Conservation (phyloP, 2,113 vertebrate genomes). For the Taxidea taxus region DNA sequence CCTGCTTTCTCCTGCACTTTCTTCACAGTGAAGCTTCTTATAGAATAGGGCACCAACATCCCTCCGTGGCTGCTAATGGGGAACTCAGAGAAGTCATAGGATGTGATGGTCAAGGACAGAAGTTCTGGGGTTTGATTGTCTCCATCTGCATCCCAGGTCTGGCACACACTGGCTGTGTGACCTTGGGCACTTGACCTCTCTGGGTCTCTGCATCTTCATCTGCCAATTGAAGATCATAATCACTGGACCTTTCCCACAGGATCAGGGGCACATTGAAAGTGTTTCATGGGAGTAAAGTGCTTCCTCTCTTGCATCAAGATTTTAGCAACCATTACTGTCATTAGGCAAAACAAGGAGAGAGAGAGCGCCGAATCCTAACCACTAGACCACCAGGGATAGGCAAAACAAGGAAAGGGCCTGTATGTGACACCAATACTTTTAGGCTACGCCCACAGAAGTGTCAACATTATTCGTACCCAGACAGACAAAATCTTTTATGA, state of each 20-base stretch:
- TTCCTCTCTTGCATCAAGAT: background rate
- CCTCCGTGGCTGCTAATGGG: accelerated
- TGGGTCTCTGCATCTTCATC: background rate
- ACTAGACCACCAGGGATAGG: too few species aligned
- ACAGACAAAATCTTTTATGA: background rate
- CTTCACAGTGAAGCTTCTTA: background rate
- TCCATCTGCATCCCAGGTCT: background rate
- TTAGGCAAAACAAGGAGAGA: background rate
- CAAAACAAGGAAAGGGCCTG: background rate
- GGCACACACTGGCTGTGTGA: background rate
- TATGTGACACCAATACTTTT: background rate
- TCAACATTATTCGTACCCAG: background rate
- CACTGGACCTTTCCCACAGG: background rate
- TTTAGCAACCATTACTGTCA: background rate
- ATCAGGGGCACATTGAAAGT: background rate
- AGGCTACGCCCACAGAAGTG: background rate
- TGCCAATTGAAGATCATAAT: background rate
- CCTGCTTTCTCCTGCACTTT: background rate
- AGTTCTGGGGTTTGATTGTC: accelerated
- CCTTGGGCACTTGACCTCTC: background rate
- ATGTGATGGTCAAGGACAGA: background rate
- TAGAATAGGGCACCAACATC: background rate
- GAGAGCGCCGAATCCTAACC: too few species aligned
- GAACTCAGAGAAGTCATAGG: background rate
- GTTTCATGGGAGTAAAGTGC: background rate